Evolutionary conservation across 1,140 invertebrate species (phyloP).

Genomic region (Cyphomyrmex costatus): DNA sequence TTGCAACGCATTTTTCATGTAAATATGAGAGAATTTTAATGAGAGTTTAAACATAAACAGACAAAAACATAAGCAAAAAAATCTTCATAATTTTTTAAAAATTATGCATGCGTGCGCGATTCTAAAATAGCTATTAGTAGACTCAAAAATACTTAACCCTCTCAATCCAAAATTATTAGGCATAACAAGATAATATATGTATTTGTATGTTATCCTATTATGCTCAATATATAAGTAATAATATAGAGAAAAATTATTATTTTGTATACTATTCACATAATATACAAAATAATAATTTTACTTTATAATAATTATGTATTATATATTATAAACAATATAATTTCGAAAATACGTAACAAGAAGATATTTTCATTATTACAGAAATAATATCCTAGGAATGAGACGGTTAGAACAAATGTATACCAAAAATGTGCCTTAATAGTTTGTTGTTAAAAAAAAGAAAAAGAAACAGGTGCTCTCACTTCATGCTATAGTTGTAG

Average conservation of each 20-base stretch:
- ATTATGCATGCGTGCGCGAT: not conserved
- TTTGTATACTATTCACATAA: not conserved
- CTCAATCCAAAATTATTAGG: not conserved
- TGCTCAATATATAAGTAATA: not conserved
- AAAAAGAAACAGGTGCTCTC: not conserved
- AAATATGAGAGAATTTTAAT: not conserved
- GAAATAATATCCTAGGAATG: not conserved
- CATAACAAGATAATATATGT: not conserved
- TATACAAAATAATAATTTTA: not conserved
- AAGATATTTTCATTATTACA: conserved; percentile 2
- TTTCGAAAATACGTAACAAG: not conserved
- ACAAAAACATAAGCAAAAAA: not conserved
- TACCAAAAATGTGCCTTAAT: conserved; percentile 69
- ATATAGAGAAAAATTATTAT: not conserved
- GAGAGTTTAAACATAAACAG: not conserved
- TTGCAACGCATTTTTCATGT: not conserved
- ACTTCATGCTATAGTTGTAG: not conserved
- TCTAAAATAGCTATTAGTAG: conserved; percentile 30
- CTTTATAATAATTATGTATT: not conserved
- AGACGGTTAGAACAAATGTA: not conserved
- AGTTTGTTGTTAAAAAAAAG: conserved; percentile 1
- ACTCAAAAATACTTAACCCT: not conserved
- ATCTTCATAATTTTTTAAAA: not conserved
- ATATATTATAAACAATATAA: not conserved
- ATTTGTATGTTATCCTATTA: not conserved